Conservation (phyloP, 2,797 vertebrate genomes). For the Macrochelys suwanniensis region DNA sequence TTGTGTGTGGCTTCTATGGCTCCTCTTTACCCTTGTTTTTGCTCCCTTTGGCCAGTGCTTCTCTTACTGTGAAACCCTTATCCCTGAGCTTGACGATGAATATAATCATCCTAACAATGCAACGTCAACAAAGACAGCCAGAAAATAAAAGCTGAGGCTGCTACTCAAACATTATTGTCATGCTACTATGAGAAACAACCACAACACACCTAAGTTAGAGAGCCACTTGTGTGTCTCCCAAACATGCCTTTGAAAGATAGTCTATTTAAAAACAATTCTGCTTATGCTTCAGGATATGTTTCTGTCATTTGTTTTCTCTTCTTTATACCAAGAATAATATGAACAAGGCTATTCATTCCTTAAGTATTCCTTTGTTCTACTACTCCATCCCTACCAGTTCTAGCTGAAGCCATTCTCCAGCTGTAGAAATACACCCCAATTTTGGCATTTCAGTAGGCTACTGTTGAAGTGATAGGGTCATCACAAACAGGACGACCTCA, state of each 20-base stretch:
- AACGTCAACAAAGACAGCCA: neutral
- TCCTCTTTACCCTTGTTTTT: neutral
- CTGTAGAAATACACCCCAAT: neutral
- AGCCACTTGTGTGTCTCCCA: neutral
- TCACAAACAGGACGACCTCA: neutral
- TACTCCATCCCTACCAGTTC: neutral
- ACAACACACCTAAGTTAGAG: neutral
- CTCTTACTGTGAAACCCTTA: neutral
- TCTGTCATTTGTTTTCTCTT: neutral
- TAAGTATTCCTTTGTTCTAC: neutral
- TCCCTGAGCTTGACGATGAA: neutral
- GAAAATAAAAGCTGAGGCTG: neutral
- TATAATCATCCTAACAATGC: neutral
- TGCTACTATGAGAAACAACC: neutral
- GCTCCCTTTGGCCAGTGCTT: neutral
- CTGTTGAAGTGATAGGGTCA: neutral
- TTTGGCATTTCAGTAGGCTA: neutral
- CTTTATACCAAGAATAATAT: neutral
- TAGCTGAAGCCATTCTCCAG: neutral
- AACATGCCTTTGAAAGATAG: neutral
- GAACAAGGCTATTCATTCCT: neutral
- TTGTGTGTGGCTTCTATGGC: neutral
- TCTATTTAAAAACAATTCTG: neutral
- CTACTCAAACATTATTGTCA: slow-evolving; percentile 12
- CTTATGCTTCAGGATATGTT: neutral